Percentiles rank a stretch among this genome's conserved stretches.
phyloP scores from a whole-genome alignment of 92 coral and sea anemone genomes.

The Muricea muricata region DNA sequence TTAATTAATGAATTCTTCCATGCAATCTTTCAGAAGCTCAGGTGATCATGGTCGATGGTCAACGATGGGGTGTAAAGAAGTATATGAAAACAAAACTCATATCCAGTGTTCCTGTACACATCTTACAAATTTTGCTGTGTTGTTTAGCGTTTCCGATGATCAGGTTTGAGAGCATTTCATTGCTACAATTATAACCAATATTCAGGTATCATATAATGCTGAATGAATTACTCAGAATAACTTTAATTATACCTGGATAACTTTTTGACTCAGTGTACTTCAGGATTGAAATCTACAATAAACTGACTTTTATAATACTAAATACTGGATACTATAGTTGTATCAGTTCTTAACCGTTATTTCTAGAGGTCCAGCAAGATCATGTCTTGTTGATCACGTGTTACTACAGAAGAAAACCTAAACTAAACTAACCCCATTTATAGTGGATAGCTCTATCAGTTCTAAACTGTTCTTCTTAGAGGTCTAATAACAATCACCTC shows the following conservation, averaged over 20 bases:
- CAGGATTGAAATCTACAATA: no score
- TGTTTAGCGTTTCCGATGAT: conserved; percentile 6
- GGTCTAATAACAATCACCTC: neutral
- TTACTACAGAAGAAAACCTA: neutral
- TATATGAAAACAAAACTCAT: conserved; percentile 16
- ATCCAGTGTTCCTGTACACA: conserved; percentile 19
- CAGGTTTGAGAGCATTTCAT: neutral
- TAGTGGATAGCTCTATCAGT: neutral
- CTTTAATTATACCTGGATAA: no score
- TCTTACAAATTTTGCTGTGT: conserved; percentile 39
- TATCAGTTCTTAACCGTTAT: no score
- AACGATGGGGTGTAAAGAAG: neutral
- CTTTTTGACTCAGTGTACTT: no score
- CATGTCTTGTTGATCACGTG: neutral
- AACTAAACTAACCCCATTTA: neutral
- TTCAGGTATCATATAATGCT: no score
- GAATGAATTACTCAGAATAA: no score
- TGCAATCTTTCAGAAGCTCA: neutral
- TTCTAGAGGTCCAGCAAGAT: no score
- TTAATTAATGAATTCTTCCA: neutral
- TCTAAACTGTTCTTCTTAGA: neutral
- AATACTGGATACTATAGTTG: neutral
- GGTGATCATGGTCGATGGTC: conserved; percentile 45
- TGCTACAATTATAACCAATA: no score
- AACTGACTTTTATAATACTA: no score